Evolutionary conservation across 2,888 invertebrate species (phyloP).

Genomic region (Eulithis prunata): DNA sequence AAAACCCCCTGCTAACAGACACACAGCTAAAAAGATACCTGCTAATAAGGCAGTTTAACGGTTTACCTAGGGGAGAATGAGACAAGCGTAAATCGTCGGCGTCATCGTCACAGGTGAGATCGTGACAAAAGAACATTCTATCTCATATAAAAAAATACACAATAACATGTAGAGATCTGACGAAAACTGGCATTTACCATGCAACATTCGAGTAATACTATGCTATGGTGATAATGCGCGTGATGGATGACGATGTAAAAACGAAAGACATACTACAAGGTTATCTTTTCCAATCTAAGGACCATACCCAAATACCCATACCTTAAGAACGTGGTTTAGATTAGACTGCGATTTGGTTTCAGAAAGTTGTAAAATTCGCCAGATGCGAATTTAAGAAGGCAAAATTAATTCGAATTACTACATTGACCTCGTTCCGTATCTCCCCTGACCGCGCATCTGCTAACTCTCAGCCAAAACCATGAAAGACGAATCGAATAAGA

Average conservation of each 20-base stretch:
- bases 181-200: too few relatives aligned
- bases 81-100: too few relatives aligned
- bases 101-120: too few relatives aligned
- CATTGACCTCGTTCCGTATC: conserved; percentile 59
- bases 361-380: conserved; percentile 31
- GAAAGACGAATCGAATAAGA: conserved; percentile 38
- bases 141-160: too few relatives aligned
- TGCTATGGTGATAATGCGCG: neutral
- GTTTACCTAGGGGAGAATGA: neutral
- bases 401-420: conserved; percentile 66
- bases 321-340: neutral
- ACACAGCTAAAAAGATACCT: too few relatives aligned
- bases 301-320: too few relatives aligned
- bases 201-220: neutral
- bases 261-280: neutral
- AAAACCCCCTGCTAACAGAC: too few relatives aligned
- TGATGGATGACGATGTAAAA: neutral
- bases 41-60: neutral
- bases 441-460: conserved; percentile 48
- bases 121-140: too few relatives aligned
- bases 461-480: conserved; percentile 46
- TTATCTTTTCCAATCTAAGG: neutral
- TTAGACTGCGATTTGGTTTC: conserved; percentile 5
- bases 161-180: too few relatives aligned
- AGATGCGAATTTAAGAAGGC: conserved; percentile 55